phyloP scores from a whole-genome alignment of 2,888 invertebrate species.

The Drosophila mulleri region DNA sequence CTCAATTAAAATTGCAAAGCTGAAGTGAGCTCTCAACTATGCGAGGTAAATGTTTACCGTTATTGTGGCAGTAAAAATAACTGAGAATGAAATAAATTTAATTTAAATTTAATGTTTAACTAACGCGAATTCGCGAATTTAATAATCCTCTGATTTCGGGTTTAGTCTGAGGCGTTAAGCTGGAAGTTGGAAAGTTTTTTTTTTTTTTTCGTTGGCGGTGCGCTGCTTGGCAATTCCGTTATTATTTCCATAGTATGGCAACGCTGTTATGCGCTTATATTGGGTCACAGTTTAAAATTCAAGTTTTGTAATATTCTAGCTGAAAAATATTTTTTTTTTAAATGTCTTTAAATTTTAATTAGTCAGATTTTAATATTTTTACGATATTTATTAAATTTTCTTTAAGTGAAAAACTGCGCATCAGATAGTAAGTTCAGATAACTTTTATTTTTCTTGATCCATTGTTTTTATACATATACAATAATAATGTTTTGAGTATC shows the following conservation, averaged over 20 bases:
- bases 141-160: not conserved
- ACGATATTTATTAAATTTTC: too few species aligned
- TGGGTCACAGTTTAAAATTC: constrained; percentile 11
- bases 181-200: not conserved
- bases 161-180: not conserved
- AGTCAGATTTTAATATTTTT: too few species aligned
- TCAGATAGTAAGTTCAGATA: constrained; percentile 23
- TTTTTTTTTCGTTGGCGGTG: constrained; percentile 28
- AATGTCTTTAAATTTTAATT: too few species aligned
- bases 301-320: not conserved
- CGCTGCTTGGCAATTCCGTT: constrained; percentile 31
- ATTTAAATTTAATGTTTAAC: constrained; percentile 1
- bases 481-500: constrained; percentile 71
- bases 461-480: constrained; percentile 61
- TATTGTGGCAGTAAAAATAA: constrained; percentile 5
- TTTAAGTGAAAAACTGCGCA: too few species aligned
- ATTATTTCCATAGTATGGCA: constrained; percentile 38
- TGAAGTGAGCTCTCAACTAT: constrained; percentile 45
- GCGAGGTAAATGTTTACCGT: constrained; percentile 40
- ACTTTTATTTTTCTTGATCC: constrained; percentile 66
- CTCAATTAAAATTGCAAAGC: constrained; percentile 70
- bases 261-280: constrained; percentile 20
- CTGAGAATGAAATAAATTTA: not conserved
- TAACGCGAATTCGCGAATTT: not conserved
- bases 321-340: too few species aligned